Evolutionary conservation across 64 coral and sea anemone genomes (phyloP).

Genomic region (Stichodactyla helianthus): DNA sequence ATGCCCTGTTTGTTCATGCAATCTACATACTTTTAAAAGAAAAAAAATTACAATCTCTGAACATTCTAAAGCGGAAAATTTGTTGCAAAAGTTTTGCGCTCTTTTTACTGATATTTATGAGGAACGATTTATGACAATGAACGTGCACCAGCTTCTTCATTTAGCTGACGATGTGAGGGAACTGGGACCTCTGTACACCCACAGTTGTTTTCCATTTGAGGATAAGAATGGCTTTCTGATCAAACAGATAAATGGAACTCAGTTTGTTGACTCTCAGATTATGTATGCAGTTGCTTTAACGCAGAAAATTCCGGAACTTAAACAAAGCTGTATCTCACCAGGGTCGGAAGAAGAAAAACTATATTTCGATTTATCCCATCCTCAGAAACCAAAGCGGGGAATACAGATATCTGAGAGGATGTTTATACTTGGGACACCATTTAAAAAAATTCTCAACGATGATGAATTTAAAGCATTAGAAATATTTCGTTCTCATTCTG

Average conservation of each 20-base stretch:
- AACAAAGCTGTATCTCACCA: conserved; percentile 6
- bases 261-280: conserved; percentile 49
- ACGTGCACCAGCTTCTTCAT: conserved; percentile 25
- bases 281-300: conserved; percentile 40
- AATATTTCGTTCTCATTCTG: background rate
- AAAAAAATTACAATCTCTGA: background rate
- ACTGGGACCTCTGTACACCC: conserved; percentile 29
- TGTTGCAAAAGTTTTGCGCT: conserved; percentile 22
- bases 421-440: background rate
- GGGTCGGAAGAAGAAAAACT: conserved; percentile 20
- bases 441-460: background rate
- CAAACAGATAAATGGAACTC: conserved; percentile 47
- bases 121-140: conserved; percentile 30
- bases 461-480: background rate
- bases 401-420: background rate
- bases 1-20: conserved; percentile 21
- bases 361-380: conserved; percentile 20
- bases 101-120: conserved; percentile 16
- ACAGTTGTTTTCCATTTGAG: conserved; percentile 34
- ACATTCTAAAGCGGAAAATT: background rate
- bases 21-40: conserved; percentile 33
- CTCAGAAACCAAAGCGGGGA: conserved; percentile 31
- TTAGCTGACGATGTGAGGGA: conserved; percentile 26
- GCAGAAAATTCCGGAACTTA: conserved; percentile 43
- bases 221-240: conserved; percentile 55